phyloP scores from a whole-genome alignment of 30 jellyfish, hydroid and myxozoan species.

The Turritopsis rubra region DNA sequence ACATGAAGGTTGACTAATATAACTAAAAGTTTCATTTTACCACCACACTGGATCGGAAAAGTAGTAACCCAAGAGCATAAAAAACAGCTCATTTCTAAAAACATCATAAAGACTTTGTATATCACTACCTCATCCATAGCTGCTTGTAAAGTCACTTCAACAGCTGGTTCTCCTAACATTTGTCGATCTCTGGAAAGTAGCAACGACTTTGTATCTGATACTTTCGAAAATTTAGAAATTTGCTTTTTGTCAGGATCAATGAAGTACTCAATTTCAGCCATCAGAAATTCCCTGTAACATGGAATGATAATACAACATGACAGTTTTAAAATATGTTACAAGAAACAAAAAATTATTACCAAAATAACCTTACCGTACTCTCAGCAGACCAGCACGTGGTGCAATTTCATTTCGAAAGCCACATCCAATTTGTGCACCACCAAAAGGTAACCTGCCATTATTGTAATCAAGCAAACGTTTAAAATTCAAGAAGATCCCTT shows the following conservation, averaged over 20 bases:
- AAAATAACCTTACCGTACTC: slow-evolving; percentile 68
- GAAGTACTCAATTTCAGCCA: slow-evolving; percentile 98
- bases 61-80: too few species aligned
- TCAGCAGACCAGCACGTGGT: slow-evolving; percentile 95
- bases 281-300: slow-evolving; percentile 73
- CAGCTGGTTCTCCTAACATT: slow-evolving; percentile 90
- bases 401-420: slow-evolving; percentile 98
- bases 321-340: too few species aligned
- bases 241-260: slow-evolving; percentile 93
- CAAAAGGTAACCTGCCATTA: slow-evolving; percentile 96
- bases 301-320: too few species aligned
- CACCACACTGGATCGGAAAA: too few species aligned
- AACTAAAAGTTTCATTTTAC: too few species aligned
- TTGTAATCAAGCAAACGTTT: slow-evolving; percentile 87
- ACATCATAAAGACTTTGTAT: not conserved
- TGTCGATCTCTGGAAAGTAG: slow-evolving; percentile 68
- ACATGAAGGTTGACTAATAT: too few species aligned
- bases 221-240: slow-evolving; percentile 71
- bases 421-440: slow-evolving; percentile 99
- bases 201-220: slow-evolving; percentile 57
- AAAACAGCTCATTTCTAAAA: too few species aligned
- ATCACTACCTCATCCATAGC: slow-evolving; percentile 70
- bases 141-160: slow-evolving; percentile 50
- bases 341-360: not conserved
- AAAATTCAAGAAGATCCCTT: slow-evolving; percentile 94